These are phyloP conservation scores for Leiothrix lutea DNA, from an alignment of 2,113 vertebrate species.

Conservation along the genomic window DNA sequence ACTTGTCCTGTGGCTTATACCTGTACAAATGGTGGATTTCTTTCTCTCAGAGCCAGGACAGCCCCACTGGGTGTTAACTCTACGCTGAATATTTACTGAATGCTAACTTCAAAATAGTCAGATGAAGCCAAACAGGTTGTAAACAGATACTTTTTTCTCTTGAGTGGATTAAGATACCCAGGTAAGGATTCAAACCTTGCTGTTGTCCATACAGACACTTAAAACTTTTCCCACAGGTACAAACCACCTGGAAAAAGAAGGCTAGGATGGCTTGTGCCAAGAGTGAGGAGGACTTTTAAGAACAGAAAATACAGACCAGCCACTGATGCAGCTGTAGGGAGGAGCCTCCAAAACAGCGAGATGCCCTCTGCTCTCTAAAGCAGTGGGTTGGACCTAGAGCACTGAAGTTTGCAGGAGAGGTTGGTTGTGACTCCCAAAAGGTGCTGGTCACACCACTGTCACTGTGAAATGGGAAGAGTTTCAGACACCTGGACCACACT, in stretches of 20 bases:
- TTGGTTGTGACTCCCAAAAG: not conserved
- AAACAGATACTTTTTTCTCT: not conserved
- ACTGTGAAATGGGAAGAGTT: not conserved
- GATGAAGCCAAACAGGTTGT: not conserved
- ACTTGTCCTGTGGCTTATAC: not conserved
- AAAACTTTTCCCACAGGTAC: not conserved
- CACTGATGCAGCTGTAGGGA: not conserved
- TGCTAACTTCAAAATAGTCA: not conserved
- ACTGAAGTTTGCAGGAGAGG: fast-evolving
- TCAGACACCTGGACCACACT: not conserved
- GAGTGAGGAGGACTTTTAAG: not conserved
- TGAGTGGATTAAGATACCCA: not conserved
- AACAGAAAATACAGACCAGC: not conserved
- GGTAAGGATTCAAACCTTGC: not conserved
- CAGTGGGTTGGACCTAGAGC: not conserved
- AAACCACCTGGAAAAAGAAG: not conserved
- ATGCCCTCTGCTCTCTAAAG: not conserved
- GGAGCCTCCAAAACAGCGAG: not conserved
- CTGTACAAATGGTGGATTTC: not conserved
- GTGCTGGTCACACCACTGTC: not conserved
- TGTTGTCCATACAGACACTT: not conserved
- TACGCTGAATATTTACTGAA: not conserved
- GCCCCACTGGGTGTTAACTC: not conserved
- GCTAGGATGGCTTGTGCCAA: not conserved
- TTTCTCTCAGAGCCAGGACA: not conserved